Conservation (phyloP, 2,113 vertebrate species). For the Excalfactoria chinensis region DNA sequence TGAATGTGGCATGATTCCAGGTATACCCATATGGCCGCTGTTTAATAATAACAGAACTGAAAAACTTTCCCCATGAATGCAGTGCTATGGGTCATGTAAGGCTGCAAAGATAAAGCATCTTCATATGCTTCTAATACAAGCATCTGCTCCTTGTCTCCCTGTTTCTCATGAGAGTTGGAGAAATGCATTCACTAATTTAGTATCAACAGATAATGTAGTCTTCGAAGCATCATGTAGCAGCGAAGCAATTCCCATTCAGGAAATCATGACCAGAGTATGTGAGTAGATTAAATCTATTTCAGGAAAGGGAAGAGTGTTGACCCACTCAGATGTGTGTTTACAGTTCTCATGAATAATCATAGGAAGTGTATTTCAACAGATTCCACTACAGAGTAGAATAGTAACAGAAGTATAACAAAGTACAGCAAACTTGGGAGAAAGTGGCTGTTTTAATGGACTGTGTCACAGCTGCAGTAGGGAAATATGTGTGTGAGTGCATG, state of each 20-base stretch:
- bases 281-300: not conserved
- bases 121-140: not conserved
- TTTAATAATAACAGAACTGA: not conserved
- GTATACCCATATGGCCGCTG: not conserved
- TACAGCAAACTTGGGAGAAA: not conserved
- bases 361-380: conserved; percentile 37
- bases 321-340: conserved; percentile 29
- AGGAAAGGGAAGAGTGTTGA: not conserved
- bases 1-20: conserved; percentile 18
- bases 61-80: not conserved
- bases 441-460: not conserved
- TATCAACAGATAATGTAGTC: not conserved
- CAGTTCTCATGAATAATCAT: conserved; percentile 29
- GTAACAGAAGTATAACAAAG: conserved; percentile 5
- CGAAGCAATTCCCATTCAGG: not conserved
- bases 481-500: accelerated
- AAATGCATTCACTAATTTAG: conserved; percentile 8
- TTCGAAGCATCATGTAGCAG: not conserved
- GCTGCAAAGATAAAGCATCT: not conserved
- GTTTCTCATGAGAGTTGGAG: not conserved
- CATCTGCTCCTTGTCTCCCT: not conserved
- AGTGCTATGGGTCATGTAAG: not conserved
- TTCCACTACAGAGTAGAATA: conserved; percentile 33
- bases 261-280: not conserved
- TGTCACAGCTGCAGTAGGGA: not conserved